Percentiles rank a stretch among this genome's conserved stretches.
Evolutionary conservation across 1,140 invertebrate species (phyloP).

Genomic region (Drosophila fuyamai): DNA sequence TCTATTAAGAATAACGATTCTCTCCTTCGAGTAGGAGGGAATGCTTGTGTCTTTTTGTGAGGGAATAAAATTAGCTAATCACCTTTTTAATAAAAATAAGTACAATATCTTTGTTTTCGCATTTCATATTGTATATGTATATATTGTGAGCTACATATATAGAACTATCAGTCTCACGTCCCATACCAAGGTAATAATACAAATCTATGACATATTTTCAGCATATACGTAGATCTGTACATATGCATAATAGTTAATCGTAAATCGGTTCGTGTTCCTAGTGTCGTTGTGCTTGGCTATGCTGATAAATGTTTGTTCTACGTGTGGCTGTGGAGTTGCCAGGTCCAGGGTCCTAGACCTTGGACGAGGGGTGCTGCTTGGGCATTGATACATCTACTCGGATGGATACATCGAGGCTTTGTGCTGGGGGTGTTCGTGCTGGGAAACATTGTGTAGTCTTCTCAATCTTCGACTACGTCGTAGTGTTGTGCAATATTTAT

Average conservation of each 20-base stretch:
- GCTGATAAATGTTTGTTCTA: not conserved
- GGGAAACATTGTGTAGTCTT: not conserved
- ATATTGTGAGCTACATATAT: conserved; percentile 75
- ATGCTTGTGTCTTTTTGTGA: not conserved
- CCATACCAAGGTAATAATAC: conserved; percentile 64
- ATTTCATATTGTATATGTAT: conserved; percentile 38
- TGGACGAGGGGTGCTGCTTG: conserved; percentile 1
- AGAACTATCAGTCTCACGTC: conserved; percentile 84
- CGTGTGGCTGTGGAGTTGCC: conserved; percentile 19
- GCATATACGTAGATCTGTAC: conserved; percentile 39
- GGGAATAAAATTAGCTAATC: conserved; percentile 71
- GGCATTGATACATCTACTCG: conserved; percentile 16
- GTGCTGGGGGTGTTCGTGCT: conserved; percentile 5
- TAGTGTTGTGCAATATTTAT: not conserved
- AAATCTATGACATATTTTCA: conserved; percentile 48
- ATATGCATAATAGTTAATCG: conserved; percentile 21
- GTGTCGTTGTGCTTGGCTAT: conserved; percentile 8
- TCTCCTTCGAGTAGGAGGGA: not conserved
- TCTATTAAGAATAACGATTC: conserved; percentile 6
- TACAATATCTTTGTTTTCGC: conserved; percentile 43
- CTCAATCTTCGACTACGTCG: not conserved
- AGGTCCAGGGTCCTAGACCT: conserved; percentile 10
- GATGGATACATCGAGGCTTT: conserved; percentile 2
- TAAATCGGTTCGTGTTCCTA: conserved; percentile 1
- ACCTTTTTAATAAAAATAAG: conserved; percentile 64